These are phyloP conservation scores for Xylota segnis DNA, from an alignment of 2,888 invertebrate genomes.

Conservation along the genomic window DNA sequence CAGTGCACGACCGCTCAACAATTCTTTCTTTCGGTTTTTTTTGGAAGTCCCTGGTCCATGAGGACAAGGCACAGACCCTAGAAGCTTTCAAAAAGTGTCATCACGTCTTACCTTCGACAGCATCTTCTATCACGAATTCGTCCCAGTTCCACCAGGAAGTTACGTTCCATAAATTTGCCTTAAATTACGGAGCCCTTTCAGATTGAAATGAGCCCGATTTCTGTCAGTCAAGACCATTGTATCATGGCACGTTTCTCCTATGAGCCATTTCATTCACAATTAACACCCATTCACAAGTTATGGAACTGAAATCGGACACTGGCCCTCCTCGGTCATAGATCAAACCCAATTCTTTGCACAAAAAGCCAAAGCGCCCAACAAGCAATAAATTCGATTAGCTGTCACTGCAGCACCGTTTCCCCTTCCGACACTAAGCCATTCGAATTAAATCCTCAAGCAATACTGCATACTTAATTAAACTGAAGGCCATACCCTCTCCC, in stretches of 20 bases:
- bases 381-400: constrained; percentile 16
- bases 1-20: too few species aligned
- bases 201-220: not conserved
- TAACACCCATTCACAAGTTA: not conserved
- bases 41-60: too few species aligned
- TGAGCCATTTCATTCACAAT: not conserved
- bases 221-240: not conserved
- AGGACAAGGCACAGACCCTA: too few species aligned
- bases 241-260: not conserved
- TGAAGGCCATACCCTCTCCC: constrained; percentile 31
- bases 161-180: too few species aligned
- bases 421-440: not conserved
- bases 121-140: too few species aligned
- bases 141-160: too few species aligned
- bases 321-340: not conserved
- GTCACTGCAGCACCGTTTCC: not conserved
- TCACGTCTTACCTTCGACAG: too few species aligned
- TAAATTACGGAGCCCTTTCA: too few species aligned
- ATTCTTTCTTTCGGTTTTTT: too few species aligned
- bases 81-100: too few species aligned
- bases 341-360: not conserved
- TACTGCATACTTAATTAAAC: constrained; percentile 68
- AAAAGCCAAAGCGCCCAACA: not conserved
- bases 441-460: constrained; percentile 41
- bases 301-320: not conserved